Conservation (phyloP, 2,888 invertebrate genomes). For the Gryllus longicercus region DNA sequence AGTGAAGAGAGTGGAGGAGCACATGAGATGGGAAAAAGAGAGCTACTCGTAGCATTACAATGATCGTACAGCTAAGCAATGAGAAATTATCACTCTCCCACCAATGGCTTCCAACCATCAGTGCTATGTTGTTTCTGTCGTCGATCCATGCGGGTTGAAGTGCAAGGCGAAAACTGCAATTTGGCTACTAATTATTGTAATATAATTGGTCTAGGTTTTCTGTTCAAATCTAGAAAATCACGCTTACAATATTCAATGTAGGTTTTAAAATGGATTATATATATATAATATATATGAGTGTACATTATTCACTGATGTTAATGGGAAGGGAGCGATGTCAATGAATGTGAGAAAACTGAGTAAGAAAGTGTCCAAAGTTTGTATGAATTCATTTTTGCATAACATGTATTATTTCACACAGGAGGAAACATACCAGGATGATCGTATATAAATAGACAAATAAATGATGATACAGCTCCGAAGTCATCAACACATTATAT, state of each 20-base stretch:
- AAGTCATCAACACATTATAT: neutral
- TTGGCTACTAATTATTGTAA: slow-evolving; percentile 1
- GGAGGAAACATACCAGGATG: neutral
- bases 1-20: neutral
- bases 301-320: slow-evolving; percentile 5
- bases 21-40: neutral
- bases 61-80: slow-evolving; percentile 2
- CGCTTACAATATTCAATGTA: neutral
- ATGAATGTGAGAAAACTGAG: neutral
- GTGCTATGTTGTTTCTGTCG: neutral
- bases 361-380: neutral
- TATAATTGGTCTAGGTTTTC: slow-evolving; percentile 7
- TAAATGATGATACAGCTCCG: neutral
- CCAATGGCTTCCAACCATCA: slow-evolving; percentile 24
- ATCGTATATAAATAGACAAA: neutral
- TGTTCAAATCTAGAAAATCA: slow-evolving; percentile 1
- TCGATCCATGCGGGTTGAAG: neutral
- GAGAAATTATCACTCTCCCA: neutral
- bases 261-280: slow-evolving; percentile 3
- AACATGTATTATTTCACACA: neutral
- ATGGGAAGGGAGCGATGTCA: neutral
- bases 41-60: neutral
- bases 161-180: slow-evolving; percentile 17
- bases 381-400: neutral
- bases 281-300: neutral